phyloP scores from a whole-genome alignment of 2,888 invertebrate genomes.

The Blera fallax region DNA sequence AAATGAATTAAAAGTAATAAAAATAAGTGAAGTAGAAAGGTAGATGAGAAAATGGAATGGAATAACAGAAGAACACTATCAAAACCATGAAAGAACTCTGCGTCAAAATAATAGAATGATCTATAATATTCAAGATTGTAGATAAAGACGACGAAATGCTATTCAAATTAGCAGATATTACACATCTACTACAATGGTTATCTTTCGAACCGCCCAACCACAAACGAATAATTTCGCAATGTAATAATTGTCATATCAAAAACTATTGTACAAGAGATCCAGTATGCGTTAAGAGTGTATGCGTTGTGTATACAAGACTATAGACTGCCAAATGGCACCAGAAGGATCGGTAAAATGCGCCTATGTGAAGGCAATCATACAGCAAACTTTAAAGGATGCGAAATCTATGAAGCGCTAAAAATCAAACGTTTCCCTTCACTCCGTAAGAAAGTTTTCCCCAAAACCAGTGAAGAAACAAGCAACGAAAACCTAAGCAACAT shows the following conservation, averaged over 20 bases:
- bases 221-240: background rate
- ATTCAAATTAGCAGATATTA: too few species aligned
- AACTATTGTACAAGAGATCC: background rate
- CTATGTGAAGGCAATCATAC: background rate
- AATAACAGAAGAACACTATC: too few species aligned
- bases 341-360: background rate
- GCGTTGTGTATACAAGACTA: background rate
- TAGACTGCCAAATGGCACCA: background rate
- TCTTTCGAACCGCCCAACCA: background rate
- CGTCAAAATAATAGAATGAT: too few species aligned
- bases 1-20: too few species aligned
- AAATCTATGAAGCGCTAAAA: too few species aligned
- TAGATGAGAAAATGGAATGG: too few species aligned
- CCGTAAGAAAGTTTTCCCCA: background rate
- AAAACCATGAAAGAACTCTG: too few species aligned
- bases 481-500: background rate
- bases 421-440: background rate
- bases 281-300: background rate
- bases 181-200: background rate
- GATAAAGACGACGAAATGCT: too few species aligned
- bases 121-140: too few species aligned
- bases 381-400: too few species aligned
- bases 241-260: background rate
- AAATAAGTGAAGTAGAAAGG: too few species aligned
- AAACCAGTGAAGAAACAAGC: background rate